These are phyloP conservation scores for Enteromius anoplus DNA, from an alignment of 2,797 vertebrate genomes.

Conservation along the genomic window DNA sequence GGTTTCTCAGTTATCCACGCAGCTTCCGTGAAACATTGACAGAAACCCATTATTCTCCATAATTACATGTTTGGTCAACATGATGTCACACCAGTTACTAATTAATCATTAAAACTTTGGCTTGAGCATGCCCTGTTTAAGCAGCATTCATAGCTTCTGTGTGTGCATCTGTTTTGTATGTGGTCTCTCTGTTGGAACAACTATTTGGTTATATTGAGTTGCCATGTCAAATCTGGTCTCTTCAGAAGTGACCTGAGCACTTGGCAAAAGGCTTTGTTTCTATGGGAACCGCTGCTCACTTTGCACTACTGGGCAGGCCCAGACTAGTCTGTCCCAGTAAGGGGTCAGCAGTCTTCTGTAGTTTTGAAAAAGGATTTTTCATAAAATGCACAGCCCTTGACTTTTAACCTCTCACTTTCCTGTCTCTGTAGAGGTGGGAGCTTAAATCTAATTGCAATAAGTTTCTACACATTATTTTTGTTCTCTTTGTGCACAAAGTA, in stretches of 20 bases:
- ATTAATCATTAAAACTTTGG: background rate
- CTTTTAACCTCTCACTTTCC: background rate
- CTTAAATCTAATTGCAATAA: background rate
- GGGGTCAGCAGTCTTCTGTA: constrained; percentile 1
- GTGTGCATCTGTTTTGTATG: background rate
- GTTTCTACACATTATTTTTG: background rate
- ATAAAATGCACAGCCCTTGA: background rate
- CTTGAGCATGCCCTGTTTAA: background rate
- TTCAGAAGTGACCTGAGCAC: background rate
- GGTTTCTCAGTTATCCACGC: background rate
- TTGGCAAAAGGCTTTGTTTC: constrained; percentile 32
- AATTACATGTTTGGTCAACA: background rate
- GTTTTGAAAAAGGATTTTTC: constrained; percentile 1
- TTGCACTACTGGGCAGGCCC: constrained; percentile 53
- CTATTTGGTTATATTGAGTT: background rate
- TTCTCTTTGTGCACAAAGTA: too few relatives aligned
- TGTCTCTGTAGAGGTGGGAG: background rate
- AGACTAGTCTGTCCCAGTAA: constrained; percentile 57
- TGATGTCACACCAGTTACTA: background rate
- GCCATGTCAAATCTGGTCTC: background rate
- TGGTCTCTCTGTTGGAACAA: constrained; percentile 2
- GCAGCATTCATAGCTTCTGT: background rate
- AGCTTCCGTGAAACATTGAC: background rate
- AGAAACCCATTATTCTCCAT: background rate
- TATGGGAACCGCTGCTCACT: constrained; percentile 39